A percentile compares a stretch with the other conserved stretches of the same genome.
phyloP scores from a whole-genome alignment of 2,888 invertebrate species.

The Apantesis nais region DNA sequence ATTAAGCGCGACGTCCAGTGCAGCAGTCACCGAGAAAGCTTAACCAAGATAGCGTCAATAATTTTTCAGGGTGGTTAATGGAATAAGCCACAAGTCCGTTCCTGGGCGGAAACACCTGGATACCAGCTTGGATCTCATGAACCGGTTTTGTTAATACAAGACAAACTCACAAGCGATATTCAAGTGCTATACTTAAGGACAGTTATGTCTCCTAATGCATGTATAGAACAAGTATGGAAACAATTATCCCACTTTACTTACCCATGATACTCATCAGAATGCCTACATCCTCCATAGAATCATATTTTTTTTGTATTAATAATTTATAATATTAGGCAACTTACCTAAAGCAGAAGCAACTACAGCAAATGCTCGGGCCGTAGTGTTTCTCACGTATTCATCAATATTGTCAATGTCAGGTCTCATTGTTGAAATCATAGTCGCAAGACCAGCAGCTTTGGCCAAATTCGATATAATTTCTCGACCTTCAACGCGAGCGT shows the following conservation, averaged over 20 bases:
- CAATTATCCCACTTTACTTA: background rate
- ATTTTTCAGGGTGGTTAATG: background rate
- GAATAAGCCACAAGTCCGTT: no score
- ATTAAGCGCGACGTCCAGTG: no score
- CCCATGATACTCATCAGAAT: background rate
- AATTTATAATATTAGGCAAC: constrained; percentile 5
- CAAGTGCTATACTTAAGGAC: background rate
- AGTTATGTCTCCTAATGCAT: background rate
- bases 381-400: constrained; percentile 99
- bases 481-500: constrained; percentile 99
- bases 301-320: no score
- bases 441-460: constrained; percentile 99
- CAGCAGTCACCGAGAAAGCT: no score
- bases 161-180: no score
- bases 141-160: no score
- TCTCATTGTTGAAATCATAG: constrained; percentile 99
- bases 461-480: constrained; percentile 99
- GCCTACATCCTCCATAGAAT: no score
- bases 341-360: constrained; percentile 98
- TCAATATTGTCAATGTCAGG: constrained; percentile 99
- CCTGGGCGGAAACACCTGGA: no score
- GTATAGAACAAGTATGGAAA: background rate
- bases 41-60: background rate
- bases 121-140: no score
- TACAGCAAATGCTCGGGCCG: constrained; percentile 99